Percentiles rank a stretch among this genome's conserved stretches.
These are phyloP conservation scores for Meda fulgida DNA, from an alignment of 2,797 vertebrate genomes.

Conservation along the genomic window DNA sequence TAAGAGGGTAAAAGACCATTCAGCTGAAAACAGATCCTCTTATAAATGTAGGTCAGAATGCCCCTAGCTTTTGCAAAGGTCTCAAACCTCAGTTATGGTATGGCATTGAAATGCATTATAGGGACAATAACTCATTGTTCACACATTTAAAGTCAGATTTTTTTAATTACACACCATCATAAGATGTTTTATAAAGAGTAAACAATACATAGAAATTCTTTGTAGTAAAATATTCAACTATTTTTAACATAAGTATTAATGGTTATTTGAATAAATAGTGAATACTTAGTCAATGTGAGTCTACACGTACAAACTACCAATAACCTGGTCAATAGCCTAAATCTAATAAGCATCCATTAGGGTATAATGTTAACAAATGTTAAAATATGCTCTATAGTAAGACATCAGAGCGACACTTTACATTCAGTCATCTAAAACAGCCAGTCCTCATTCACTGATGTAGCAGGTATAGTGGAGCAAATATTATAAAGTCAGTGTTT, in stretches of 20 bases:
- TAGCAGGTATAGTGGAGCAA: not conserved
- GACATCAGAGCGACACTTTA: not conserved
- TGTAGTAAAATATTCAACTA: not conserved
- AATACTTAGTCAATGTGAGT: not conserved
- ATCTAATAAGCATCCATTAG: not conserved
- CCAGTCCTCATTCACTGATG: not conserved
- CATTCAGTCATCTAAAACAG: not conserved
- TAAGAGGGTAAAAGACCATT: not conserved
- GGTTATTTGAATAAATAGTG: constrained; percentile 19
- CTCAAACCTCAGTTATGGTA: not conserved
- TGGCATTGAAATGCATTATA: constrained; percentile 2
- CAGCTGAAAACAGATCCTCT: not conserved
- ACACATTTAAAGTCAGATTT: not conserved
- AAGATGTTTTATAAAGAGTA: not conserved
- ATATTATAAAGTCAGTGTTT: not conserved
- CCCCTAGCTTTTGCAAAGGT: not conserved
- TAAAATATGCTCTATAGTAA: not conserved
- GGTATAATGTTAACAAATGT: not conserved
- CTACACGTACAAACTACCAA: not conserved
- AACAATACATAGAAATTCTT: not conserved
- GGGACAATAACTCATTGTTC: constrained; percentile 3
- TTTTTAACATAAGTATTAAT: not conserved
- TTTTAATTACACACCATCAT: not conserved
- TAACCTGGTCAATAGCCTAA: not conserved
- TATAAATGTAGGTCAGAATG: not conserved